Conservation (phyloP, 1,140 invertebrate species). For the Anastrepha obliqua region DNA sequence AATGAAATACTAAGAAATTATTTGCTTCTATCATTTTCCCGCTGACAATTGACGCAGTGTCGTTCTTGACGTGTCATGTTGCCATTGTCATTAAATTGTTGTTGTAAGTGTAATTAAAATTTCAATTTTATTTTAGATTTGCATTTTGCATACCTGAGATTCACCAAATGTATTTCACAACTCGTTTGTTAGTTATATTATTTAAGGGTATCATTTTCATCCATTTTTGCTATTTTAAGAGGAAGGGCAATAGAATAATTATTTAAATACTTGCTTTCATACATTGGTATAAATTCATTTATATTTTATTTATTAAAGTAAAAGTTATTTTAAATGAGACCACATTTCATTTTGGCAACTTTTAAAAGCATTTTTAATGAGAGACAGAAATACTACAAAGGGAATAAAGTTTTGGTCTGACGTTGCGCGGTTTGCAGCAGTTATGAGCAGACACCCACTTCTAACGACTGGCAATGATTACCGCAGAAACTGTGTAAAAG, state of each 20-base stretch:
- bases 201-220: not conserved
- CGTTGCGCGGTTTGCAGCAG: too few species aligned
- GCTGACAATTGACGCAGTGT: not conserved
- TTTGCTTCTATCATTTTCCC: not conserved
- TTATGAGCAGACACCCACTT: too few species aligned
- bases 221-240: not conserved
- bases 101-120: not conserved
- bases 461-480: too few species aligned
- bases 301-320: too few species aligned
- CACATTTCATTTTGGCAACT: not conserved
- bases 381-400: not conserved
- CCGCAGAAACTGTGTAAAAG: too few species aligned
- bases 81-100: not conserved
- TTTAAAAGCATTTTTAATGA: not conserved
- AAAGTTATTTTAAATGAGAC: not conserved
- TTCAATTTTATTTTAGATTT: conserved; percentile 4
- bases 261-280: too few species aligned
- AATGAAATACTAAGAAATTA: not conserved
- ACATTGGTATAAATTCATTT: too few species aligned
- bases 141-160: not conserved
- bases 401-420: too few species aligned
- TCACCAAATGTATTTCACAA: not conserved
- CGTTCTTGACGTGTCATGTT: too few species aligned
- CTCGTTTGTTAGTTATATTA: not conserved
- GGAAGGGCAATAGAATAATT: too few species aligned